Evolutionary conservation across 1,140 invertebrate genomes (phyloP).

Genomic region (Chionoecetes opilio): DNA sequence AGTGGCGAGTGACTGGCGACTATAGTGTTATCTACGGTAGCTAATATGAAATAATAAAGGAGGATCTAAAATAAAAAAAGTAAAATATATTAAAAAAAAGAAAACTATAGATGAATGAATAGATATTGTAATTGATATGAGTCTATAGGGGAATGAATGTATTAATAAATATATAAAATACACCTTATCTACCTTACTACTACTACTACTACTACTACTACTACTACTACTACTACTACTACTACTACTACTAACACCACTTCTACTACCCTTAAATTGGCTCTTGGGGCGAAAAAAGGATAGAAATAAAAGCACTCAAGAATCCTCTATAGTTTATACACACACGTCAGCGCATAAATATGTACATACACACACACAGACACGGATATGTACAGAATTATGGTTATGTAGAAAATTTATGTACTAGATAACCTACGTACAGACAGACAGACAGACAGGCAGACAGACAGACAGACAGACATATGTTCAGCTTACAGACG

Average conservation of each 20-base stretch:
- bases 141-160: too few species aligned
- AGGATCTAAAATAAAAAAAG: too few species aligned
- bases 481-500: not conserved
- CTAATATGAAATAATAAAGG: too few species aligned
- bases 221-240: not conserved
- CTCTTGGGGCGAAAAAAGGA: not conserved
- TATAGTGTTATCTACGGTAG: too few species aligned
- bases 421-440: not conserved
- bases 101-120: too few species aligned
- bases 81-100: too few species aligned
- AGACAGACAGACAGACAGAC: not conserved
- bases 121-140: too few species aligned
- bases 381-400: not conserved
- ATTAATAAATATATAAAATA: too few species aligned
- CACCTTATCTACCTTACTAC: too few species aligned
- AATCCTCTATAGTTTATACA: conserved; percentile 5
- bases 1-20: too few species aligned
- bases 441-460: conserved; percentile 3
- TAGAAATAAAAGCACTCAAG: not conserved
- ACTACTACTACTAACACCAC: not conserved
- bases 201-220: too few species aligned
- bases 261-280: too few species aligned
- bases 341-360: not conserved
- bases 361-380: not conserved
- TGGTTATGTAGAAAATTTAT: not conserved